Base-by-base conservation (phyloP, 2,797 vertebrate species). In the Orestias chungarensis region DNA sequence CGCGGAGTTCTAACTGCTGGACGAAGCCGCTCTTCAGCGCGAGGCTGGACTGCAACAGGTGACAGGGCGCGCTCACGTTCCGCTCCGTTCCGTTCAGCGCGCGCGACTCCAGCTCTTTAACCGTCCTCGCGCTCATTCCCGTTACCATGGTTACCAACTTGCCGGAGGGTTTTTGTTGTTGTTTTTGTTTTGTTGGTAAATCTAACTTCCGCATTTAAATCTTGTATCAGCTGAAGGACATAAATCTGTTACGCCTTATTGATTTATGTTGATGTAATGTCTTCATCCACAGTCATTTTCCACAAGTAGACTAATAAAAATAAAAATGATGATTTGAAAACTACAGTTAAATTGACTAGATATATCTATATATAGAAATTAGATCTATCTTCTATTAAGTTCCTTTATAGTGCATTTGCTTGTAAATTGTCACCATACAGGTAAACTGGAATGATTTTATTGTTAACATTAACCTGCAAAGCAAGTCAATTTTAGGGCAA, bases 51-150 rank as follows among this genome's bases (percentile, higher is more conserved):
- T 3, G 81, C 78, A 66, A 82, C 86, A 90, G 88, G 86, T 92
- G 86, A 86, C 86, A 77, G 6, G 25, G 89, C 86, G 84, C 86
- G 84, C 64, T 47, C 86, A 25, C 70, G 59, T 29, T 65, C 66
- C 68, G 85, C 25, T 38, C 38, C 70, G 59, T 29, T 65, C 66
- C 68, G 85, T n/a, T 38, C 38, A 38, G 1, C 77, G 86, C 76
- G 82, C 82, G 49, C 35, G 10, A 2, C 17, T 47, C 9, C 64
- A 18, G 15, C 62, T 44, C 31, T 2, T 59, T 23, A 59, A 35
- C 55, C 23, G 59, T n/a, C 4, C 23, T 2, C 38, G 35, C 11
- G 59, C 59, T 62, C 59, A 17, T 42, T 14, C 18, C 18, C 23
- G 31, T 59, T 59, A 23, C 55, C 18, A 23, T 35, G 55, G 55